phyloP scores from a whole-genome alignment of 2,797 vertebrate genomes.

The Malacoraja senta region DNA sequence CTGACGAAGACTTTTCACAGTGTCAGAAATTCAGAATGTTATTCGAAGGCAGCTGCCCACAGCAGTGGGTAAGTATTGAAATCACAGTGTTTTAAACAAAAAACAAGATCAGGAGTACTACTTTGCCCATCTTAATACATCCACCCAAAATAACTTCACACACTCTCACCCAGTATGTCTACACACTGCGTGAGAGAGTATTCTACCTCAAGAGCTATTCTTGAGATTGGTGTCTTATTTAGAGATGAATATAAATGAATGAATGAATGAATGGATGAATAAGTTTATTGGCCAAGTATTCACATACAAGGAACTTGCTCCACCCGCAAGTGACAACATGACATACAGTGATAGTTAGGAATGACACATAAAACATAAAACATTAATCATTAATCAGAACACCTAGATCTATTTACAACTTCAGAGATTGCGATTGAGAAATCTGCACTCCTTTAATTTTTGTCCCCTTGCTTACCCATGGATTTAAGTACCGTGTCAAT shows the following conservation, averaged over 20 bases:
- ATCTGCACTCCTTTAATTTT: too few species aligned
- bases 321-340: too few species aligned
- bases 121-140: neutral
- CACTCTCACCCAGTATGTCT: neutral
- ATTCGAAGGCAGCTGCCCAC: conserved; percentile 74
- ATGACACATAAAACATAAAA: too few species aligned
- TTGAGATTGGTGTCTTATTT: neutral
- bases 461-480: too few species aligned
- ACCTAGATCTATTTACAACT: neutral
- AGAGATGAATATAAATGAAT: neutral
- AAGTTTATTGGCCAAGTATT: too few species aligned
- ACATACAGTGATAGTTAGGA: too few species aligned
- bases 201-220: too few species aligned
- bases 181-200: neutral
- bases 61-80: conserved; percentile 75
- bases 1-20: conserved; percentile 50
- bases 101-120: neutral
- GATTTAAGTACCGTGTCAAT: too few species aligned
- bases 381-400: neutral
- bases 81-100: neutral
- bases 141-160: neutral
- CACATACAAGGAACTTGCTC: too few species aligned
- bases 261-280: neutral
- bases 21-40: conserved; percentile 62
- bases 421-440: neutral